Evolutionary conservation across 2,797 vertebrate genomes (phyloP), one percentile per base, ranked within the genome.

Genomic region (Vultur gryphus): DNA sequence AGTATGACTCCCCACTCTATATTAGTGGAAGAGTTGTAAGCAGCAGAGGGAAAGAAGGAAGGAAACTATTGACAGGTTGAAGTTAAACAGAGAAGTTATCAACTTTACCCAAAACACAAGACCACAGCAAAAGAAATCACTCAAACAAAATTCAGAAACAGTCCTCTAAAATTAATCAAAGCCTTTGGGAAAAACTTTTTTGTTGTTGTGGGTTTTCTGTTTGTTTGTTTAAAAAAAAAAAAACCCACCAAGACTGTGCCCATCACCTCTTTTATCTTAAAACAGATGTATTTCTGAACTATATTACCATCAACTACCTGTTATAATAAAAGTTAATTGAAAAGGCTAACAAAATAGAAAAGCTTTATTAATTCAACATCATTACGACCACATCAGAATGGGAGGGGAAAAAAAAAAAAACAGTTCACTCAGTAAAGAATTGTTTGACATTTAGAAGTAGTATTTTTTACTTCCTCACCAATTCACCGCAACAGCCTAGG

Each of bases 401-500:
- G 33, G 9, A 2, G 24, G 3, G 4, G 6, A 2, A 20, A 16
- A 20, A 2, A 20, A 16, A 20, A 16, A 46, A 18, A 1, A 26
- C 13, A 61, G 20, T 21, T 84, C 49, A 62, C 25, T 31, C 11
- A 2, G 33, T 35, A 26, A 79, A 49, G 17, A 65, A 84, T 16
- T 12, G 7, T 35, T 51, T 70, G 26, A 82, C 55, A 73, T 75
- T 84, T 54, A 54, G 5, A 87, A 88, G 39, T 11, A 52, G n/a
- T 51, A 43, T 57, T 90, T 93, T 67, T 89, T 65, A 80, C 83
- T 80, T 91, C 67, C 78, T 78, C 75, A 83, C 13, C 48, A 76
- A 70, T 35, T 59, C 54, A 54, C 15, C 2, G 1, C 26, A 89
- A 52, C n/a, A 52, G 46, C 29, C 48, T 29, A 66, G 62, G 29